Evolutionary conservation across 2,113 vertebrate genomes (phyloP).

Genomic region (Ictalurus furcatus): DNA sequence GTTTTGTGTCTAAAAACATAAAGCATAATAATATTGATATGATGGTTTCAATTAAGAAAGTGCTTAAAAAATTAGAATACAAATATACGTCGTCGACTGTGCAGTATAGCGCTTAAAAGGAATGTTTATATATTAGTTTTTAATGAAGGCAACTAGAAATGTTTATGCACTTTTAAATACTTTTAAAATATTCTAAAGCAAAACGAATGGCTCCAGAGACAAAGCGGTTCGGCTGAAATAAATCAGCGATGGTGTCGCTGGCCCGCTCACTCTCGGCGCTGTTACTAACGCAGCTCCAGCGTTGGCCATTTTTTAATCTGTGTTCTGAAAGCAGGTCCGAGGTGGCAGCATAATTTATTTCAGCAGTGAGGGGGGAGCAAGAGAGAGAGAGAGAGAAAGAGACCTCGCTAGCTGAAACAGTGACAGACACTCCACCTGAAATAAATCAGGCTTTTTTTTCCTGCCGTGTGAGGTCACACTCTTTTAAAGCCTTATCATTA

Average conservation of each 20-base stretch:
- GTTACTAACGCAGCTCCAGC: not conserved
- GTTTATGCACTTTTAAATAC: too few relatives aligned
- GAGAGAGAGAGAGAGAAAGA: slow-evolving; percentile 1
- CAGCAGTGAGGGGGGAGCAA: not conserved
- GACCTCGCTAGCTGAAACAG: not conserved
- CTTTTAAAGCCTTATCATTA: not conserved
- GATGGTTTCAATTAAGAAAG: too few relatives aligned
- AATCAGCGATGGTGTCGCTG: not conserved
- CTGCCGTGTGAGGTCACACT: not conserved
- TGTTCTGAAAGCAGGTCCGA: not conserved
- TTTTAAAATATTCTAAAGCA: too few relatives aligned
- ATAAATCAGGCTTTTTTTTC: not conserved
- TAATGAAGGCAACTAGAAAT: too few relatives aligned
- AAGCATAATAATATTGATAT: too few relatives aligned
- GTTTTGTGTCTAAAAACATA: too few relatives aligned
- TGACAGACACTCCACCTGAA: not conserved
- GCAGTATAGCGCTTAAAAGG: too few relatives aligned
- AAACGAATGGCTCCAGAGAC: too few relatives aligned
- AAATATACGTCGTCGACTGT: too few relatives aligned
- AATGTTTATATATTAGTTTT: too few relatives aligned
- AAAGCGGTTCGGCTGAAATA: too few relatives aligned
- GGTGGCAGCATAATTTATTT: not conserved
- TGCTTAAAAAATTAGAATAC: too few relatives aligned
- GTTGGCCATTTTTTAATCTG: not conserved
- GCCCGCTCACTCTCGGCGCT: not conserved